Base-by-base conservation (phyloP, 2,888 invertebrate species). In the Dynastes tityus region DNA sequence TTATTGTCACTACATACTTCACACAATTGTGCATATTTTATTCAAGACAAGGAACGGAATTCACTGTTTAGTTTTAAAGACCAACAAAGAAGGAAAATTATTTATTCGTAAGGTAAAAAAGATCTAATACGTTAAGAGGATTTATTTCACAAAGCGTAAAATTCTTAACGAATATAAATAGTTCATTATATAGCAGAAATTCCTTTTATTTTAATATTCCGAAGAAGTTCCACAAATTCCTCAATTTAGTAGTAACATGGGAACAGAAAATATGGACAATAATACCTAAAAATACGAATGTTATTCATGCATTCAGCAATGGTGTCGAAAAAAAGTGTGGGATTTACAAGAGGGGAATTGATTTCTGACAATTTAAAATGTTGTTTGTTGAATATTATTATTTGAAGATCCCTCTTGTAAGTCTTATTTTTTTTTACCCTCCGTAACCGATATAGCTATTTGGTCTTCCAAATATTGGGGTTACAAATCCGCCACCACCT, bases 171-270 rank as follows among this genome's bases (percentile, higher is more conserved):
- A 68, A 68, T 68, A 68, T 68, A 68, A 68, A 68, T 68, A 27
- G 68, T 68, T 68, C 49, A 68, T 68, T 68, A 68, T 68, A 27
- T 22, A 27, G 11, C 51, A 68, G 9, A 40, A 68, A 49, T 27
- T 45, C 49, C 37, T 22, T 49, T 45, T 22, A 16, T 51, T 68
- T 45, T 45, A 11, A 49, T 68, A 68, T 68, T 68, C 68, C 68
- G 29, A 16, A 49, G 45, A 27, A 68, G 68, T 68, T 27, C 49
- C 22, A 27, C 29, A 49, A 27, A 68, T 68, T 45, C 49, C 29
- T 49, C 49, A 49, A 68, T 68, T 68, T 68, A 68, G 68, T 68
- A 68, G 68, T 68, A 68, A 51, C 68, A 68, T 68, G 68, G 67
- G 68, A 49, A 68, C 16, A 37, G 8, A 22, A 49, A 68, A 51